Evolutionary conservation across 1,140 invertebrate genomes (phyloP).

Genomic region (Cardiocondyla obscurior): DNA sequence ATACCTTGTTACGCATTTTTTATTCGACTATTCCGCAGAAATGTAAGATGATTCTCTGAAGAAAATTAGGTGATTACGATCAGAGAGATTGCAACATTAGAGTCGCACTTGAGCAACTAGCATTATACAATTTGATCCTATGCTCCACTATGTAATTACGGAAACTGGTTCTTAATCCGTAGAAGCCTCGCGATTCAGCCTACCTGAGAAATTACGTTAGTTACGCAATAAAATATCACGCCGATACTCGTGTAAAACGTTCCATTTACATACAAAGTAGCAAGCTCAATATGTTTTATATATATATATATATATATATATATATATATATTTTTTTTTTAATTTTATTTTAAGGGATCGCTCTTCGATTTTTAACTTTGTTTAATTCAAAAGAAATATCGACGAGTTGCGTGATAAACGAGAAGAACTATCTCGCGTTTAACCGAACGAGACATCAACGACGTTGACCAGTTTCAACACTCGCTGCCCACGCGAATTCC

Average conservation of each 20-base stretch:
- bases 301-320: too few relatives aligned
- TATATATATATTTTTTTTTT: too few relatives aligned
- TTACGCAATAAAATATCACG: background rate
- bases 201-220: constrained; percentile 8
- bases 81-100: constrained; percentile 4
- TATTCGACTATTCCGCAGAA: constrained; percentile 4
- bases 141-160: constrained; percentile 8
- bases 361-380: background rate
- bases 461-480: constrained; percentile 61
- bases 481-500: constrained; percentile 35
- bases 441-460: constrained; percentile 10
- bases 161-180: constrained; percentile 38
- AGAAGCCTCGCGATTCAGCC: background rate
- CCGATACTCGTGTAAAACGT: background rate
- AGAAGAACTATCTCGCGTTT: background rate
- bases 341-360: too few relatives aligned
- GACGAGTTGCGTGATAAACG: background rate
- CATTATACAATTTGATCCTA: constrained; percentile 34
- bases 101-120: background rate
- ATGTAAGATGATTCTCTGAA: background rate
- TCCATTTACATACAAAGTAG: background rate
- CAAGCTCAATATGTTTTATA: background rate
- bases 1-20: background rate
- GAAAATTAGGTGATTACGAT: constrained; percentile 27
- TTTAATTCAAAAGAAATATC: background rate